phyloP scores from a whole-genome alignment of 1,140 invertebrate species.

The Drosophila insularis region DNA sequence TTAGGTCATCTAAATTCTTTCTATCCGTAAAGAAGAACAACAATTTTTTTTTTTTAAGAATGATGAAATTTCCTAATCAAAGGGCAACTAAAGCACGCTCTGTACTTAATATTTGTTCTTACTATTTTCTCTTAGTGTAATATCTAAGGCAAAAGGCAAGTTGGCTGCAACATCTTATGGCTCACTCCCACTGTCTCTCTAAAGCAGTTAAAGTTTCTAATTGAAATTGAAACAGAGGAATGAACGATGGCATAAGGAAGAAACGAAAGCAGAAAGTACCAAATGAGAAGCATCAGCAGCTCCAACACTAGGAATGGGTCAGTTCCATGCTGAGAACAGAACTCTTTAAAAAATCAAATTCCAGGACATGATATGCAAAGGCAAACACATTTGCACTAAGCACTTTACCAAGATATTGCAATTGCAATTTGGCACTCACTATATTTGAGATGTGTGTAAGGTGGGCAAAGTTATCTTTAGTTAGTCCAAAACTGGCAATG shows the following conservation, averaged over 20 bases:
- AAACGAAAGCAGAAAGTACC: constrained; percentile 26
- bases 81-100: too few relatives aligned
- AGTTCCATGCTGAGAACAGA: constrained; percentile 10
- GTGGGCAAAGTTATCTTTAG: constrained; percentile 1
- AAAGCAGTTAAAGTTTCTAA: constrained; percentile 72
- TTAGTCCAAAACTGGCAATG: not conserved
- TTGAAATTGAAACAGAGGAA: constrained; percentile 71
- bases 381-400: not conserved
- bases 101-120: too few relatives aligned
- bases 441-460: too few relatives aligned
- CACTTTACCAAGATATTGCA: not conserved
- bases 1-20: not conserved
- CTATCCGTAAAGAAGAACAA: too few relatives aligned
- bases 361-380: too few relatives aligned
- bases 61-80: too few relatives aligned
- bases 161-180: not conserved
- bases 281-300: not conserved
- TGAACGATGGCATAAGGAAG: constrained; percentile 14
- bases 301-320: not conserved
- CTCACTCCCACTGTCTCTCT: constrained; percentile 11
- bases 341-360: too few relatives aligned
- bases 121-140: constrained; percentile 28
- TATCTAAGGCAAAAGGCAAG: constrained; percentile 16
- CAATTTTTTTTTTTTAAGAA: too few relatives aligned
- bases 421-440: too few relatives aligned